phyloP scores from a whole-genome alignment of 2,888 invertebrate genomes.

The Andrena flavipes region DNA sequence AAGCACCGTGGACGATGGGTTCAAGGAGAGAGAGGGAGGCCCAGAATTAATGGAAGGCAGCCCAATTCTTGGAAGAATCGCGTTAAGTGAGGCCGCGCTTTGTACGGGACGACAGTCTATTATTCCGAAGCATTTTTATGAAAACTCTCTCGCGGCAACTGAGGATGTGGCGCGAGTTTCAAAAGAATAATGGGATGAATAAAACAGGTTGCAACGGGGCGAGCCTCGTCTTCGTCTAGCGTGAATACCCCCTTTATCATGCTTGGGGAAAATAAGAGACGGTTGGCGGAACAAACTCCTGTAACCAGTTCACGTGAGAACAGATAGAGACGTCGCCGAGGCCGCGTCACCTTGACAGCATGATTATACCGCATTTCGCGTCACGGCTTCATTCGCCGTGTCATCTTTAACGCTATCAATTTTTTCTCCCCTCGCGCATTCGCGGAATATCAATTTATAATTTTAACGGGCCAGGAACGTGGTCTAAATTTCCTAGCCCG shows the following conservation, averaged over 20 bases:
- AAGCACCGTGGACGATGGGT: neutral
- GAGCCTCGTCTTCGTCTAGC: slow-evolving; percentile 37
- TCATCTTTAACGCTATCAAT: slow-evolving; percentile 19
- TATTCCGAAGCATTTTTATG: slow-evolving; percentile 55
- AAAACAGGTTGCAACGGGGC: slow-evolving; percentile 37
- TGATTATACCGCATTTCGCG: slow-evolving; percentile 34
- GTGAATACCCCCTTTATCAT: slow-evolving; percentile 58
- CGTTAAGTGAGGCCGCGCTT: slow-evolving; percentile 46
- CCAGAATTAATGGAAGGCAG: neutral
- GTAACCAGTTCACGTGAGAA: slow-evolving; percentile 47
- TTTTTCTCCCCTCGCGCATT: neutral
- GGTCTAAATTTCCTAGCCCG: neutral
- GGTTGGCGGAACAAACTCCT: slow-evolving; percentile 42
- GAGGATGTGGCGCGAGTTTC: slow-evolving; percentile 26
- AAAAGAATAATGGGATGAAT: slow-evolving; percentile 61
- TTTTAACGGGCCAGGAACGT: neutral
- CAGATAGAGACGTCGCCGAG: slow-evolving; percentile 46
- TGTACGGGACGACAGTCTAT: slow-evolving; percentile 36
- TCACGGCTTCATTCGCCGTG: slow-evolving; percentile 12
- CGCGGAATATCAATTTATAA: slow-evolving; percentile 4
- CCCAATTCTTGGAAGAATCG: slow-evolving; percentile 20
- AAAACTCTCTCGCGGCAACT: slow-evolving; percentile 40
- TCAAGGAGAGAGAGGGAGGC: neutral
- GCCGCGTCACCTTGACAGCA: slow-evolving; percentile 24
- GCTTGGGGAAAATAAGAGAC: slow-evolving; percentile 48